A percentile compares a stretch with the other conserved stretches of the same genome.
Evolutionary conservation across 2,888 invertebrate species (phyloP).

Genomic region (Fragum whitleyi): DNA sequence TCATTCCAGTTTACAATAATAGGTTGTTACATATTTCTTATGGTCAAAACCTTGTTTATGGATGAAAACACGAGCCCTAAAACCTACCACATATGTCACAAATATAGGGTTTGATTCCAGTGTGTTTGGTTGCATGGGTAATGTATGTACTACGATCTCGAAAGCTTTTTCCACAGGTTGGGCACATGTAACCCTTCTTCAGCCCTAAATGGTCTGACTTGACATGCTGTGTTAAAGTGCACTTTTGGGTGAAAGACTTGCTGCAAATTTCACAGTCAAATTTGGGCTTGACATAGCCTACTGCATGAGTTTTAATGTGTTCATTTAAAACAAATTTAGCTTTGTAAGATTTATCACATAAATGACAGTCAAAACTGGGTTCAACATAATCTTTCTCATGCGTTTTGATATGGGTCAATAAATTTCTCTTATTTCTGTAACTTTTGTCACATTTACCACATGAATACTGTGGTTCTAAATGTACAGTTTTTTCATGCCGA

Average conservation of each 20-base stretch:
- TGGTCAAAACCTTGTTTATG: too few relatives aligned
- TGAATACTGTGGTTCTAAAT: slow-evolving; percentile 64
- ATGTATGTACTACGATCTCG: slow-evolving; percentile 76
- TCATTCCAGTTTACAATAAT: too few relatives aligned
- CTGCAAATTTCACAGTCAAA: slow-evolving; percentile 75
- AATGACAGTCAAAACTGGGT: slow-evolving; percentile 71
- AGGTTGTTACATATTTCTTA: too few relatives aligned
- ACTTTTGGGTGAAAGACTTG: slow-evolving; percentile 76
- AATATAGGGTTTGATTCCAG: slow-evolving; percentile 75
- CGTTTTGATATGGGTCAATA: slow-evolving; percentile 69
- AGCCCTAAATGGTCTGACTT: slow-evolving; percentile 78
- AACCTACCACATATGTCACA: slow-evolving; percentile 79
- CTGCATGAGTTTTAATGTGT: slow-evolving; percentile 73
- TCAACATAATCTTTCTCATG: slow-evolving; percentile 70
- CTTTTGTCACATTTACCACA: slow-evolving; percentile 78
- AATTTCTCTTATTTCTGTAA: slow-evolving; percentile 72
- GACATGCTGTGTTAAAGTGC: slow-evolving; percentile 74
- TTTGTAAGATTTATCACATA: slow-evolving; percentile 77
- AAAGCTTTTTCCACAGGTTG: slow-evolving; percentile 78
- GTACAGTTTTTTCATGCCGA: slow-evolving; percentile 71
- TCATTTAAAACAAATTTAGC: slow-evolving; percentile 64
- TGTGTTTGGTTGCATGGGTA: slow-evolving; percentile 78
- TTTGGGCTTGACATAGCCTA: slow-evolving; percentile 72
- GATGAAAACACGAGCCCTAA: not conserved
- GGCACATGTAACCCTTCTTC: slow-evolving; percentile 74